Conservation (phyloP, 2,113 vertebrate genomes). For the Salvator merianae region DNA sequence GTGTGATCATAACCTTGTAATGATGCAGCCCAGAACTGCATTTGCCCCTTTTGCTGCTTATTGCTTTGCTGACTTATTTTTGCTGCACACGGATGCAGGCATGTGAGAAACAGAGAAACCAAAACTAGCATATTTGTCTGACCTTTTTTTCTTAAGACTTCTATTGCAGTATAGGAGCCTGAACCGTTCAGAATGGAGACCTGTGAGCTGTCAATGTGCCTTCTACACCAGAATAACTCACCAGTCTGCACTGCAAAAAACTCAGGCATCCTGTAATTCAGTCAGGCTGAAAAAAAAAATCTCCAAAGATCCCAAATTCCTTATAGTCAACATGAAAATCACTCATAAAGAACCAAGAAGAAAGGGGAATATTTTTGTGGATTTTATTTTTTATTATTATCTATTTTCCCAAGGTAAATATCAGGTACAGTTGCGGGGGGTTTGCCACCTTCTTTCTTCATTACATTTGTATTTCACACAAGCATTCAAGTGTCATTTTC, state of each 20-base stretch:
- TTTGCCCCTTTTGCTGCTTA: no score
- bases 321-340: conserved; percentile 1
- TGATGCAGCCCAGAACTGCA: no score
- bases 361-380: conserved; percentile 4
- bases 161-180: no score
- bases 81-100: no score
- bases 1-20: no score
- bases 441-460: not conserved
- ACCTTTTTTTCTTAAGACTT: no score
- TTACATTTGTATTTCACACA: conserved; percentile 43
- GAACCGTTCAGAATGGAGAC: not conserved
- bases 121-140: no score
- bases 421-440: not conserved
- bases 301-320: not conserved
- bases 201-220: no score
- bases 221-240: no score
- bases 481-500: conserved; percentile 20
- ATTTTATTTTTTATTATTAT: not conserved
- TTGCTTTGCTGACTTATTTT: no score
- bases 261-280: no score
- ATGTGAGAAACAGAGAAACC: no score
- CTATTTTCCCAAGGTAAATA: not conserved
- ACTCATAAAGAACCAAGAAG: not conserved
- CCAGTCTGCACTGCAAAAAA: not conserved
- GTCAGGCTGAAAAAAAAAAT: not conserved